Evolutionary conservation across 2,888 invertebrate genomes (phyloP).

Genomic region (Diadegma fenestrale): DNA sequence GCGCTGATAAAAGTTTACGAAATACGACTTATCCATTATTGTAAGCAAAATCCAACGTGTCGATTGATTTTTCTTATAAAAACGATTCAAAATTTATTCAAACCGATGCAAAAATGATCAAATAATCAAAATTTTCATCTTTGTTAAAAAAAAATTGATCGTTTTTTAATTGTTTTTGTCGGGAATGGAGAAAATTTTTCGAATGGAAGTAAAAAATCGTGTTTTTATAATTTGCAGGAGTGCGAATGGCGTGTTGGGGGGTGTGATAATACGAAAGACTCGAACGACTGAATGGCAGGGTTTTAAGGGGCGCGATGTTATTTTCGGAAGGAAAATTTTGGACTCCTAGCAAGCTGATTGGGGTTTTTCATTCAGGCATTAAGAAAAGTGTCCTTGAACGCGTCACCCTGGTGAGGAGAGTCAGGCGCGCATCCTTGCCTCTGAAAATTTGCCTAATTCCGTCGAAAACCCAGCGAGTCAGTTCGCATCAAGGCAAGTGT

Average conservation of each 20-base stretch:
- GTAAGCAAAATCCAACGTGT: not conserved
- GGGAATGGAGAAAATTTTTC: not conserved
- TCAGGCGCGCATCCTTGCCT: constrained; percentile 62
- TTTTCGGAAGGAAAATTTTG: constrained; percentile 10
- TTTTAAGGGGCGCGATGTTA: not conserved
- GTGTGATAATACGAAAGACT: not conserved
- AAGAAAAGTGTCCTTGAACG: constrained; percentile 54
- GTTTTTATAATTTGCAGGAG: not conserved
- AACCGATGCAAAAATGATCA: no score
- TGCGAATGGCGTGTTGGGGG: not conserved
- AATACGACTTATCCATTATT: not conserved
- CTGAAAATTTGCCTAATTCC: constrained; percentile 68
- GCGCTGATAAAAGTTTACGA: constrained; percentile 77
- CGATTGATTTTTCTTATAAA: not conserved
- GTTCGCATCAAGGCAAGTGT: constrained; percentile 70
- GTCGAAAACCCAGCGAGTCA: constrained; percentile 66
- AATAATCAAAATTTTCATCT: not conserved
- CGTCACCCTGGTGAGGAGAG: constrained; percentile 54
- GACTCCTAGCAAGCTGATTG: constrained; percentile 23
- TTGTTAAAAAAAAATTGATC: not conserved
- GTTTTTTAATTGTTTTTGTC: not conserved
- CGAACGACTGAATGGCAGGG: not conserved
- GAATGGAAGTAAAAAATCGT: not conserved
- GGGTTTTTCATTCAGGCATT: constrained; percentile 63
- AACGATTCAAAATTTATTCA: not conserved